Conservation (phyloP, 2,888 invertebrate species). For the Torymus tubicola region DNA sequence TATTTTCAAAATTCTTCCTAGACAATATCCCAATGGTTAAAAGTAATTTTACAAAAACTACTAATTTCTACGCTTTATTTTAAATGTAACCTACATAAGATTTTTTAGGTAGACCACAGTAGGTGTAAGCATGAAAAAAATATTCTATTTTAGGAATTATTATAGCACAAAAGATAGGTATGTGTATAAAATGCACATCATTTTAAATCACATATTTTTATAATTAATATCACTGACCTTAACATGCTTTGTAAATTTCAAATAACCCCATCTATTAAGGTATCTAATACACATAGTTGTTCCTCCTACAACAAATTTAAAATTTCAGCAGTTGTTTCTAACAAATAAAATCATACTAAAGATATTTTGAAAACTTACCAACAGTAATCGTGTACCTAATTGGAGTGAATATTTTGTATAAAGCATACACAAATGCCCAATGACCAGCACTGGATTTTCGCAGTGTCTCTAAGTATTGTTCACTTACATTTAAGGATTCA, state of each 20-base stretch:
- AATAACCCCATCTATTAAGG: conserved; percentile 87
- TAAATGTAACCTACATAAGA: conserved; percentile 41
- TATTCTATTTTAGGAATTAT: conserved; percentile 12
- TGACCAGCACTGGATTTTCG: conserved; percentile 90
- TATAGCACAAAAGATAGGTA: neutral
- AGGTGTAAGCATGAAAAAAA: conserved; percentile 32
- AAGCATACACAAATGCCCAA: conserved; percentile 91
- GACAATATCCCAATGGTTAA: too few relatives aligned
- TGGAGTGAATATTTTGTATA: conserved; percentile 96
- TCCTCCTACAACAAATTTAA: conserved; percentile 79
- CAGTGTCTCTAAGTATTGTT: conserved; percentile 86
- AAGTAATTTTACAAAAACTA: neutral
- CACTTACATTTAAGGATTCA: conserved; percentile 87
- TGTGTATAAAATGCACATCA: neutral
- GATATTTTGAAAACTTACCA: conserved; percentile 78
- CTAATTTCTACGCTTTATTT: conserved; percentile 10
- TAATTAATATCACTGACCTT: conserved; percentile 53
- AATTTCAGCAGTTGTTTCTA: neutral
- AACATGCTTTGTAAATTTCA: conserved; percentile 60
- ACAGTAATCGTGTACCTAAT: conserved; percentile 94
- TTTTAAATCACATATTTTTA: neutral
- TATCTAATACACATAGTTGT: conserved; percentile 91
- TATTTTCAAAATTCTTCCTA: neutral
- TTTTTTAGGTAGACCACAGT: conserved; percentile 41
- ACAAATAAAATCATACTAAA: neutral